Conservation (phyloP, 2,888 invertebrate genomes). For the Chalcis sispes region DNA sequence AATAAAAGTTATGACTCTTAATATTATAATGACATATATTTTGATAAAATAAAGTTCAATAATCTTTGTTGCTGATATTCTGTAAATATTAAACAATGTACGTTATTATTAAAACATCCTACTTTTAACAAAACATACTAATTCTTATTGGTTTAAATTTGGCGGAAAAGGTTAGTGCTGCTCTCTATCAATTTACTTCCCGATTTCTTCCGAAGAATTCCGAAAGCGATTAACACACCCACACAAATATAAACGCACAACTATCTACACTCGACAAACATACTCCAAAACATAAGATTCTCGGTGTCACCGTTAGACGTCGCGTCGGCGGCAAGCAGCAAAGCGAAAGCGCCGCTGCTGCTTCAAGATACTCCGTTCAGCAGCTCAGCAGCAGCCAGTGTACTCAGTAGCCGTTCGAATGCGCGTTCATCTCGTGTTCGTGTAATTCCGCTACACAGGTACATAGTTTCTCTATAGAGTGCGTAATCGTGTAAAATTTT, state of each 20-base stretch:
- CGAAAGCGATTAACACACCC: not conserved
- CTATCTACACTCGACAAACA: no score
- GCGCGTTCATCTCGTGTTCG: constrained; percentile 23
- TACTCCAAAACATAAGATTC: not conserved
- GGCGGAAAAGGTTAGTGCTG: no score
- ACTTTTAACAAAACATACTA: no score
- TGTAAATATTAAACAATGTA: no score
- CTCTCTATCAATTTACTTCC: no score
- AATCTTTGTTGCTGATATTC: no score
- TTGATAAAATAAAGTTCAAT: no score
- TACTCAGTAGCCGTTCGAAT: constrained; percentile 38
- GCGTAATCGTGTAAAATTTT: not conserved
- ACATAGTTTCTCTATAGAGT: not conserved
- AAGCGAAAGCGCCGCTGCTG: constrained; percentile 1
- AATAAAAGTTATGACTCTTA: no score
- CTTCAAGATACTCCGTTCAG: constrained; percentile 11
- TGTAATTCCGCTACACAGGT: not conserved
- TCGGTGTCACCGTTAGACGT: constrained; percentile 47
- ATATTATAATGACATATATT: no score
- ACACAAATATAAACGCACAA: not conserved
- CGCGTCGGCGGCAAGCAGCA: constrained; percentile 42
- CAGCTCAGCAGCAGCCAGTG: not conserved
- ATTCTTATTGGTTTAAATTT: no score
- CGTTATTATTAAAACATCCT: no score
- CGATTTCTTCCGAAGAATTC: no score